Evolutionary conservation across 2,888 invertebrate species (phyloP), one percentile per base, ranked within the genome.

Genomic region (Polydrusus cervinus): DNA sequence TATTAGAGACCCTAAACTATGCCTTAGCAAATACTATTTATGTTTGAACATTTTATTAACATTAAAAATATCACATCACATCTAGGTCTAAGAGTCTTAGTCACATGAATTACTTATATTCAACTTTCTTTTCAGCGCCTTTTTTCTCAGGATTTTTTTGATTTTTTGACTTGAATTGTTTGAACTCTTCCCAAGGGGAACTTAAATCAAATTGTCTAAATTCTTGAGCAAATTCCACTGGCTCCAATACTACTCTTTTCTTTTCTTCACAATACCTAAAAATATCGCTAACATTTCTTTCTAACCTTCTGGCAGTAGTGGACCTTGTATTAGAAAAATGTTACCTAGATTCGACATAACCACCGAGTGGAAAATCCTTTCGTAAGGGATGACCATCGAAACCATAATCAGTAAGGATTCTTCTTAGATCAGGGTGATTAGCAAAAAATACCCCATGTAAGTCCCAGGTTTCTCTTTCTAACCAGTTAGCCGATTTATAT

Each of bases 371-470:
- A 86, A 99, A 99, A 88, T 99, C 99, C 87, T 97, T 97, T 78
- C 99, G 92, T 87, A 98, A 92, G 3, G 99, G 99, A 90, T 99
- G 98, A 1, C 99, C 99, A 87, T 99, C 97, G 87, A 99, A 99
- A 0, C 99, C 99, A 87, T 99, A 99, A 87, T 99, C 99, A 34
- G 99, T 99, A 57, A 99, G 89, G 83, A 99, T 98, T 80, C 99
- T 91, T 70, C 99, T 91, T 74, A 99, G 89, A 88, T 99, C 99
- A 0, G 99, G 98, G 87, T 99, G 99, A 87, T 98, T 96, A 9
- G 94, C 92, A 88, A 99, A 99, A 90, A 97, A 98, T 11, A 99
- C 95, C 49, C 99, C 99, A 86, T 90, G 99, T 98, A 99, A 97
- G 85, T 99, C 99, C 96, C 97, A 99, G 68, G 98, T 93, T 87